Conservation (phyloP, 2,113 vertebrate species). For the Myiozetetes cayanensis region DNA sequence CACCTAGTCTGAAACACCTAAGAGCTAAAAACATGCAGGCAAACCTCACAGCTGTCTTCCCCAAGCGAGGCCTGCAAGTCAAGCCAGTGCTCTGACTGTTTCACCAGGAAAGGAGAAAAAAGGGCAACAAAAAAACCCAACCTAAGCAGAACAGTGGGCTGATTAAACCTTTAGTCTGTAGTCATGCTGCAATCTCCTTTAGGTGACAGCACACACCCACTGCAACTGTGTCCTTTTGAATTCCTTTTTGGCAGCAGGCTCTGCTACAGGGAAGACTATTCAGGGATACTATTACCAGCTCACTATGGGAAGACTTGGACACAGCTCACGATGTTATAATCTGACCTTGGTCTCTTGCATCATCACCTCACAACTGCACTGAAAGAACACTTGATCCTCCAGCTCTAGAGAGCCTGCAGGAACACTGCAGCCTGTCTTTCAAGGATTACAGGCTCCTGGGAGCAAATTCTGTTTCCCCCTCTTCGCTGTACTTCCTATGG, state of each 20-base stretch:
- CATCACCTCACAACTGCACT: conserved; percentile 1
- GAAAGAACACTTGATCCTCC: conserved; percentile 5
- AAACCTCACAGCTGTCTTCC: background rate
- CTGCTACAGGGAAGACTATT: background rate
- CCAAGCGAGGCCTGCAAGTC: background rate
- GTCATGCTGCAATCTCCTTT: background rate
- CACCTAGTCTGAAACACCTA: background rate
- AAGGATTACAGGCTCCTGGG: background rate
- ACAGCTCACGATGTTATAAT: background rate
- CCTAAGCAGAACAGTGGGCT: background rate
- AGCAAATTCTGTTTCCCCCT: background rate
- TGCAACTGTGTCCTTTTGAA: background rate
- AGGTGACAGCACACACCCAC: background rate
- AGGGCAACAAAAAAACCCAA: background rate
- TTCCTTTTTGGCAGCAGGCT: background rate
- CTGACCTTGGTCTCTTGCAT: background rate
- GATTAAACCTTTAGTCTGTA: background rate
- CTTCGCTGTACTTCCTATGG: background rate
- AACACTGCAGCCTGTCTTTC: background rate
- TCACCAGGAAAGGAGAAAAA: background rate
- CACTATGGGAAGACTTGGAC: background rate
- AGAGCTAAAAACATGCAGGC: background rate
- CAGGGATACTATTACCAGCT: background rate
- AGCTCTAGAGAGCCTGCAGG: background rate
- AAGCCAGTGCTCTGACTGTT: background rate